Percentiles rank a stretch among this genome's conserved stretches.
Evolutionary conservation across 2,113 vertebrate species (phyloP).

Genomic region (Grammomys surdaster): DNA sequence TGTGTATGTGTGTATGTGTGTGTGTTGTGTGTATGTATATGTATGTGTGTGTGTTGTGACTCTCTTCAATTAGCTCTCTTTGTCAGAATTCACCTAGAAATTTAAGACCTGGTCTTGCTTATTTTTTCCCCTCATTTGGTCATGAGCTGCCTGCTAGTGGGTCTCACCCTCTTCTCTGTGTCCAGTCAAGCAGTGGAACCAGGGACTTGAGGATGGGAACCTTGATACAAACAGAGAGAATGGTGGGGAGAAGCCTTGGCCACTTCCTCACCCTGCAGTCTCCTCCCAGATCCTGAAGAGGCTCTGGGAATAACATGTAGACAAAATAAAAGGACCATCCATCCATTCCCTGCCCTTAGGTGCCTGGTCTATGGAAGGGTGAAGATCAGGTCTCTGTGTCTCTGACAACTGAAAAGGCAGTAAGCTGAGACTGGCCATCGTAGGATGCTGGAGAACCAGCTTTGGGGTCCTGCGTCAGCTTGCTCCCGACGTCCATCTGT

Average conservation of each 20-base stretch:
- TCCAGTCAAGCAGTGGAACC: neutral
- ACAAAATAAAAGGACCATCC: neutral
- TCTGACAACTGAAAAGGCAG: neutral
- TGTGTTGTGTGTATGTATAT: neutral
- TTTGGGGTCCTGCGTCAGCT: too few species aligned
- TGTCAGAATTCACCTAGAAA: neutral
- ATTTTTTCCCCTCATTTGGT: neutral
- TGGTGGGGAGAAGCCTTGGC: accelerated
- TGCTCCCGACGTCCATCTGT: neutral
- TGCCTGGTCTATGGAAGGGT: neutral
- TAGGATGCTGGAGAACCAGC: accelerated
- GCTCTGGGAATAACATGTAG: neutral
- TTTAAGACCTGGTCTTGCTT: neutral
- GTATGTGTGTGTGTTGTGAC: neutral
- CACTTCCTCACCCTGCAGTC: too few species aligned
- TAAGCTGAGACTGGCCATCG: neutral
- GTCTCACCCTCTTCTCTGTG: neutral
- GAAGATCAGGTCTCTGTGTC: neutral
- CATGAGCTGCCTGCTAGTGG: neutral
- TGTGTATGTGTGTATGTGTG: neutral
- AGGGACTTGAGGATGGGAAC: accelerated
- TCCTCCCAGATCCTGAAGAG: neutral
- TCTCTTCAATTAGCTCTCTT: neutral
- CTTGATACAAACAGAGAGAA: neutral
- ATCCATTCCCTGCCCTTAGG: accelerated